Evolutionary conservation across 2,888 invertebrate species (phyloP).

Genomic region (Hirudinaria manillensis): DNA sequence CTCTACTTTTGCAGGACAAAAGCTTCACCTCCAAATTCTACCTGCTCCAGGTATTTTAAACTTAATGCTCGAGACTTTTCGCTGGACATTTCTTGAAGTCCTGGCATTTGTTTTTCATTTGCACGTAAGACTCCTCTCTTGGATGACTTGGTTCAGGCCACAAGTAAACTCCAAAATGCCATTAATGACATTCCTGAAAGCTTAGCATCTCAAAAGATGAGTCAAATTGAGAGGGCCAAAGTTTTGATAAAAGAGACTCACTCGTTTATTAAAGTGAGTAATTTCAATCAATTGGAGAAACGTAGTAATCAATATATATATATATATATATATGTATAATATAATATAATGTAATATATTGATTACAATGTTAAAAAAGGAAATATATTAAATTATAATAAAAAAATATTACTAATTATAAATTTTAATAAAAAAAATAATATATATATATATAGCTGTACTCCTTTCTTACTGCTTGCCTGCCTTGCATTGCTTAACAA

Average conservation of each 20-base stretch:
- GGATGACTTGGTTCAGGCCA: too few relatives aligned
- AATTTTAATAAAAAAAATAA: too few relatives aligned
- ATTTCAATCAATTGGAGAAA: too few relatives aligned
- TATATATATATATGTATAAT: too few relatives aligned
- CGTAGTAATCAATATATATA: too few relatives aligned
- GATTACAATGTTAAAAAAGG: too few relatives aligned
- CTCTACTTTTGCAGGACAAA: not conserved
- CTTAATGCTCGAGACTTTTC: not conserved
- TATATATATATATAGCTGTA: too few relatives aligned
- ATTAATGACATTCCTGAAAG: not conserved
- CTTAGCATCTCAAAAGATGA: not conserved
- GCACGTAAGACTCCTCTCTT: too few relatives aligned
- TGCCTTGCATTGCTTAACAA: not conserved
- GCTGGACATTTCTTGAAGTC: not conserved
- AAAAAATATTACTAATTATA: too few relatives aligned
- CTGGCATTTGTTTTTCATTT: not conserved
- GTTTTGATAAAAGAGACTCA: not conserved
- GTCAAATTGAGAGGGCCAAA: not conserved
- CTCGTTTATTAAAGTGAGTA: conserved; percentile 5
- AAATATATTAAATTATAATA: too few relatives aligned
- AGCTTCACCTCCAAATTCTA: not conserved
- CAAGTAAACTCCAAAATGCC: not conserved
- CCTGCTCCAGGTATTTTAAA: not conserved
- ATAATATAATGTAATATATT: too few relatives aligned
- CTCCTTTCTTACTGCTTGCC: too few relatives aligned